These are phyloP conservation scores for Sparus aurata DNA, from an alignment of 2,797 vertebrate genomes.

Conservation along the genomic window DNA sequence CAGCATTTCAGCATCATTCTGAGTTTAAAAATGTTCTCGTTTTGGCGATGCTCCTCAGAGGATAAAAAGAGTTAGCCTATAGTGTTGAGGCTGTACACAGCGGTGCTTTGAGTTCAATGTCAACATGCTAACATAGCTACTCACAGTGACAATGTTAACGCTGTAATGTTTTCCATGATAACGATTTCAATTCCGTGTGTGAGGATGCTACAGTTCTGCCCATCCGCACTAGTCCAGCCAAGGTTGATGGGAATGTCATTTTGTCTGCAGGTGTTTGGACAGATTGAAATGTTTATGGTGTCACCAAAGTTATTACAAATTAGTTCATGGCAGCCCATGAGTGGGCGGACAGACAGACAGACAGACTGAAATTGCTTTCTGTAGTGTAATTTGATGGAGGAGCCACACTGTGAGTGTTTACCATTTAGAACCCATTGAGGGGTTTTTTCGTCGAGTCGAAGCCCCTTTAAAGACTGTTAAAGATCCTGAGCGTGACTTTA, in stretches of 20 bases:
- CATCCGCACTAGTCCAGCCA: background rate
- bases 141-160: background rate
- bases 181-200: background rate
- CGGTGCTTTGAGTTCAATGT: background rate
- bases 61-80: too few species aligned
- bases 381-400: background rate
- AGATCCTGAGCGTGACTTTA: conserved; percentile 21
- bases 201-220: background rate
- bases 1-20: too few species aligned
- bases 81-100: background rate
- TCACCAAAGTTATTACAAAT: background rate
- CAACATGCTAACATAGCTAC: background rate
- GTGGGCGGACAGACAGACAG: conserved; percentile 15
- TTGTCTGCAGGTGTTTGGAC: background rate
- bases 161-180: background rate
- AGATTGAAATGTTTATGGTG: background rate
- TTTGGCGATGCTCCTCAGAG: too few species aligned
- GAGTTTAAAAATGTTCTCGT: too few species aligned
- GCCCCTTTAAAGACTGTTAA: conserved; percentile 10
- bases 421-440: conserved; percentile 2
- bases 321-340: too few species aligned
- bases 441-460: background rate
- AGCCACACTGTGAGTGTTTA: conserved; percentile 10
- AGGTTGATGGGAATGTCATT: background rate
- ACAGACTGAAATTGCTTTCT: background rate